Evolutionary conservation across 92 coral and sea anemone genomes (phyloP).

Genomic region (Meandrina meandrites): DNA sequence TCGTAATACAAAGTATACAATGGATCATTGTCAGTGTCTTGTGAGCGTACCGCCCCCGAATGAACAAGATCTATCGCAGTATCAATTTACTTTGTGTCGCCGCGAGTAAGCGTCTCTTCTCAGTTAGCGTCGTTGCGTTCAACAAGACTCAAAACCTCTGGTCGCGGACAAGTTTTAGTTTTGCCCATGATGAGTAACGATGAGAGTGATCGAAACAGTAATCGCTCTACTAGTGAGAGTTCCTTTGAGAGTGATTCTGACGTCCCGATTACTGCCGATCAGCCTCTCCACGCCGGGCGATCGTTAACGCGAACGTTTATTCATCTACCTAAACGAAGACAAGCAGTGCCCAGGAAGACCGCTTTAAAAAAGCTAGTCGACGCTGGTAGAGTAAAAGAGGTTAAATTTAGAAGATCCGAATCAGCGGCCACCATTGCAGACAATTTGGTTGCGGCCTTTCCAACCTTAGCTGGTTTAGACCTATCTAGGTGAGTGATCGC

Average conservation of each 20-base stretch:
- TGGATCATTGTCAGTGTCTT: constrained; percentile 13
- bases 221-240: too few species aligned
- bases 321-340: neutral
- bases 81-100: constrained; percentile 13
- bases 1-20: neutral
- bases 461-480: neutral
- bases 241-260: constrained; percentile 3
- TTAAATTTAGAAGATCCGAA: neutral
- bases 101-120: neutral
- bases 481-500: neutral
- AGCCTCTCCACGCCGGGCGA: neutral
- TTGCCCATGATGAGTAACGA: too few species aligned
- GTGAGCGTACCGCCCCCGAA: constrained; percentile 3
- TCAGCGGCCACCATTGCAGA: neutral
- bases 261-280: neutral
- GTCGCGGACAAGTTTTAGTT: neutral
- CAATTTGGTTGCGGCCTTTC: constrained; percentile 6
- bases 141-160: constrained; percentile 2
- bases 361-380: neutral
- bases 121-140: constrained; percentile 10
- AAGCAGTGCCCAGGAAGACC: neutral
- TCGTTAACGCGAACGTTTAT: neutral
- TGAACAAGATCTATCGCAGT: too few species aligned
- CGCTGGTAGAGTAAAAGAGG: neutral
- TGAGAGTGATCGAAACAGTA: too few species aligned